phyloP scores from a whole-genome alignment of 2,888 invertebrate species.

The Argyresthia albistria region DNA sequence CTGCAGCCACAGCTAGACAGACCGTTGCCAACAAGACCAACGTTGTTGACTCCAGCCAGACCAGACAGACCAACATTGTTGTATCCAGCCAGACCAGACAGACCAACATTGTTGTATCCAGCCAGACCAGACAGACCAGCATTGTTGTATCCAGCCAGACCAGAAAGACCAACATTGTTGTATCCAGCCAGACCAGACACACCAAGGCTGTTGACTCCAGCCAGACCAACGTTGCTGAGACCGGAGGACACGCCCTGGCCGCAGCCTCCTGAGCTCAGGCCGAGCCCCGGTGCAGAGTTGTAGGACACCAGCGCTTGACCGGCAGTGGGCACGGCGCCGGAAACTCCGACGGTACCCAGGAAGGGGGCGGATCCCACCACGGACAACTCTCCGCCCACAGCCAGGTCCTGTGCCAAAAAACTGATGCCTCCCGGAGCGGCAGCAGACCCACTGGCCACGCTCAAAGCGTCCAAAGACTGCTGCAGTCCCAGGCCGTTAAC shows the following conservation, averaged over 20 bases:
- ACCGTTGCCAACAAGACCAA: no score
- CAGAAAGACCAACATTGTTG: neutral
- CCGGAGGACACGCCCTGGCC: neutral
- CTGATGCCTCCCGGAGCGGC: constrained; percentile 27
- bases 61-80: neutral
- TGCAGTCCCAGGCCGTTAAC: no score
- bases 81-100: neutral
- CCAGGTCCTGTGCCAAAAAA: constrained; percentile 24
- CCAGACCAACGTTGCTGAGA: neutral
- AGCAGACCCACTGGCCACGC: constrained; percentile 24
- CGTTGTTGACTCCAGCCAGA: no score
- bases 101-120: neutral
- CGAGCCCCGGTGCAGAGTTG: neutral
- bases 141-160: neutral
- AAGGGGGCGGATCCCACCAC: constrained; percentile 15
- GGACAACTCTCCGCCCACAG: constrained; percentile 13
- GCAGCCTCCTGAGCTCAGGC: neutral
- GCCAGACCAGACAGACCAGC: neutral
- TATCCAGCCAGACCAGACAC: neutral
- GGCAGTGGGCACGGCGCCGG: constrained; percentile 14
- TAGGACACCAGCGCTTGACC: neutral
- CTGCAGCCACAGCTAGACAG: neutral
- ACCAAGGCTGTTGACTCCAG: neutral
- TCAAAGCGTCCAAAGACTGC: constrained; percentile 12
- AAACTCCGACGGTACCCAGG: constrained; percentile 19